A percentile compares a stretch with the other conserved stretches of the same genome.
These are phyloP conservation scores for Rhineura floridana DNA, from an alignment of 2,113 vertebrate species.

Conservation along the genomic window DNA sequence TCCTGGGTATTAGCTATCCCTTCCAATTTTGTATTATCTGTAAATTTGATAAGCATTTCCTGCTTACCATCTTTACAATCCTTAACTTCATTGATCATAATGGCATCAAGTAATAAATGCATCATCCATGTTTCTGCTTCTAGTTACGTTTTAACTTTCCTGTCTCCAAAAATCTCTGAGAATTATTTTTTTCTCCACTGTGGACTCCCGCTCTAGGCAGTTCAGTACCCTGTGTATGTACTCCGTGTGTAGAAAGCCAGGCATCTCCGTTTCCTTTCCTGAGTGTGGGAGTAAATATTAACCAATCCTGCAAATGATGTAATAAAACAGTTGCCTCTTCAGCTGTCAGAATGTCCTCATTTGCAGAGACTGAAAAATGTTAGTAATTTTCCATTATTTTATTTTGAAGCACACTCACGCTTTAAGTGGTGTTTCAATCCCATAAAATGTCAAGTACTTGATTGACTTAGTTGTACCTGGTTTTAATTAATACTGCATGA, in stretches of 20 bases:
- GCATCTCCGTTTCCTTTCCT: neutral
- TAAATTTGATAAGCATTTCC: no score
- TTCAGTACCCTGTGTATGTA: accelerated
- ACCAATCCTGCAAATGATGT: neutral
- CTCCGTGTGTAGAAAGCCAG: accelerated
- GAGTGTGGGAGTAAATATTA: neutral
- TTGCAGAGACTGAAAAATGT: neutral
- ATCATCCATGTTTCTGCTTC: neutral
- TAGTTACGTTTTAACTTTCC: no score
- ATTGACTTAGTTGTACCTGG: neutral
- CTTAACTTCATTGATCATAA: neutral
- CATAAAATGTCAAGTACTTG: neutral
- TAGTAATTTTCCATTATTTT: constrained; percentile 46
- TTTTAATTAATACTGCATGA: accelerated
- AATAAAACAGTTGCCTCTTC: constrained; percentile 12
- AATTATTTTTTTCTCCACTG: accelerated
- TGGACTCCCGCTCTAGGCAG: accelerated
- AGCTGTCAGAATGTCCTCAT: constrained; percentile 24
- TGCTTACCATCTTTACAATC: no score
- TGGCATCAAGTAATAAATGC: neutral
- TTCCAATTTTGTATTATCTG: no score
- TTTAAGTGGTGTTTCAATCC: constrained; percentile 1
- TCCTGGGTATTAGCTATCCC: no score
- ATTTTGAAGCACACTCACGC: neutral
- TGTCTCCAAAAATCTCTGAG: accelerated